phyloP scores from a whole-genome alignment of 2,797 vertebrate species.

The Acestrorhynchus altus region DNA sequence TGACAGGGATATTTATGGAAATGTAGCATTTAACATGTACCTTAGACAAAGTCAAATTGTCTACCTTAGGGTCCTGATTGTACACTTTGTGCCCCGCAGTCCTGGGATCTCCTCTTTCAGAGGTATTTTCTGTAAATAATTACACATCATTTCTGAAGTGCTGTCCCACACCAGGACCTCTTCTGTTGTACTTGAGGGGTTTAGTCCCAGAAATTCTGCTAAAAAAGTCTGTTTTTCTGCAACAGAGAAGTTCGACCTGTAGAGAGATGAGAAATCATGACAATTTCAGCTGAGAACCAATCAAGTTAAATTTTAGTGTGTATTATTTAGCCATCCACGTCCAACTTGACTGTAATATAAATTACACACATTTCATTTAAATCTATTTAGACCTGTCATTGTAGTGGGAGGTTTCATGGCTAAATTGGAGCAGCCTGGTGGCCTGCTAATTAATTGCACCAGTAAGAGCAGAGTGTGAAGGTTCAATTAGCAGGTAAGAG shows the following conservation, averaged over 20 bases:
- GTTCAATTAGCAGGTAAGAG: no score
- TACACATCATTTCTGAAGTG: not conserved
- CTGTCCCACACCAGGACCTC: not conserved
- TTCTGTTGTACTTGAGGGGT: not conserved
- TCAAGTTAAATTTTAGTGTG: no score
- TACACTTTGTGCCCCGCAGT: not conserved
- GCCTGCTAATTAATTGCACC: no score
- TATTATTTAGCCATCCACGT: no score
- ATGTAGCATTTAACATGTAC: not conserved
- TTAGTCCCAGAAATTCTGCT: not conserved
- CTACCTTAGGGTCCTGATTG: slow-evolving; percentile 9
- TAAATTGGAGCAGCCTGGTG: no score
- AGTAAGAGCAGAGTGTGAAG: no score
- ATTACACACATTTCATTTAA: not conserved
- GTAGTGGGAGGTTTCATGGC: no score
- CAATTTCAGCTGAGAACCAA: no score
- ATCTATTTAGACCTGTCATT: no score
- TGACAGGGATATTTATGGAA: not conserved
- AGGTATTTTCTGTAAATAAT: not conserved
- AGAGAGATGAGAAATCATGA: not conserved
- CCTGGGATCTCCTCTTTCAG: not conserved
- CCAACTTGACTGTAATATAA: not conserved
- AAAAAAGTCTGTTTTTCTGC: not conserved
- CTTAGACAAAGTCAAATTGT: not conserved
- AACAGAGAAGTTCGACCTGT: not conserved